Conservation (phyloP, 1,140 invertebrate genomes). For the Trachymyrmex septentrionalis region DNA sequence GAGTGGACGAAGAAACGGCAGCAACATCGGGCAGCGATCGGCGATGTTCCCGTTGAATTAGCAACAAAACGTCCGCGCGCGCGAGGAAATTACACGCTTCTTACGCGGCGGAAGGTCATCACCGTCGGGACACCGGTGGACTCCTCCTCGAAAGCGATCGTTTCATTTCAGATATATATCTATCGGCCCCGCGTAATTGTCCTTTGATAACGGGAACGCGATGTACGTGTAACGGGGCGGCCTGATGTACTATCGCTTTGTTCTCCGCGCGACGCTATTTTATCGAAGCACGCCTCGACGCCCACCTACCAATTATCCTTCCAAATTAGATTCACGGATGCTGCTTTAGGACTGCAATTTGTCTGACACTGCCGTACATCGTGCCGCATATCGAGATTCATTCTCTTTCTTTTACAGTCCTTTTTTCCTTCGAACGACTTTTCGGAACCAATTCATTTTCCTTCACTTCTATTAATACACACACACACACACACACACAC, state of each 20-base stretch:
- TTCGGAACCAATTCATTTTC: neutral
- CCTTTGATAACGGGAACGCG: conserved; percentile 76
- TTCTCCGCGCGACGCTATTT: conserved; percentile 64
- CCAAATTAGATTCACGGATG: conserved; percentile 31
- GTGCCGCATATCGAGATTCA: neutral
- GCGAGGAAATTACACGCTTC: conserved; percentile 71
- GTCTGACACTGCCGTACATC: neutral
- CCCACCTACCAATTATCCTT: conserved; percentile 39
- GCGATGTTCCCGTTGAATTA: conserved; percentile 74
- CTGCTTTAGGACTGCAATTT: neutral
- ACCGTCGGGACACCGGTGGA: conserved; percentile 53
- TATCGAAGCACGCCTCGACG: conserved; percentile 55
- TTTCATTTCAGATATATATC: conserved; percentile 72
- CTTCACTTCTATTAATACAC: too few species aligned
- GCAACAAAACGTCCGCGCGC: conserved; percentile 72
- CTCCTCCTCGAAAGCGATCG: conserved; percentile 72
- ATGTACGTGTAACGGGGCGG: conserved; percentile 71
- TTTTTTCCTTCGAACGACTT: neutral
- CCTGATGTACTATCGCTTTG: conserved; percentile 76
- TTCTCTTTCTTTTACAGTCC: neutral
- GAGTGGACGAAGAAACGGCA: conserved; percentile 5
- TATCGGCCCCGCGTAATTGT: conserved; percentile 71
- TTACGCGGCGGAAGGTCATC: conserved; percentile 70
- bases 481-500: too few species aligned
- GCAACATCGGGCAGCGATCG: conserved; percentile 49